These are phyloP conservation scores for Tenebrio molitor DNA, from an alignment of 1,140 invertebrate species.

Conservation along the genomic window DNA sequence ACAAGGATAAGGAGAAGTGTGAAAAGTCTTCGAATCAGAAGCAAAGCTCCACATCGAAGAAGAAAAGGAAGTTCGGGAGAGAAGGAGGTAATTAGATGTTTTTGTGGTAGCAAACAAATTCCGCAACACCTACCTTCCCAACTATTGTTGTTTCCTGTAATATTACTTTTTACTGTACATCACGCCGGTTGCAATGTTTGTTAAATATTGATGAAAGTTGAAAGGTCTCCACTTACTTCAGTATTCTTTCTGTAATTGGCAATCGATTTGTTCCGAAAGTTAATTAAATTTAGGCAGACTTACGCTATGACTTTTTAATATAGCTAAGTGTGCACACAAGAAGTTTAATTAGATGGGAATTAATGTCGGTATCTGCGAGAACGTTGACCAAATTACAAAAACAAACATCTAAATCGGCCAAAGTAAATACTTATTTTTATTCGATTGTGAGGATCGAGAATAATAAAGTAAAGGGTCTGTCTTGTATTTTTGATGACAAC, in stretches of 20 bases:
- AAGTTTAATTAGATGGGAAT: neutral
- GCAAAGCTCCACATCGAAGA: constrained; percentile 59
- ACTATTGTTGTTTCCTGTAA: neutral
- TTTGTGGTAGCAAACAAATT: constrained; percentile 15
- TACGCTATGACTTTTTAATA: neutral
- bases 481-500: neutral
- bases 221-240: neutral
- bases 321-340: neutral
- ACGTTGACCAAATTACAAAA: neutral
- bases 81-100: constrained; percentile 63
- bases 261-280: neutral
- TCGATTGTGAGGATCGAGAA: neutral
- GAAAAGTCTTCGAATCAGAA: constrained; percentile 63
- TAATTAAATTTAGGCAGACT: neutral
- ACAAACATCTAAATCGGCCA: neutral
- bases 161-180: neutral
- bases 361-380: neutral
- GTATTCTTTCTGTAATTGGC: neutral
- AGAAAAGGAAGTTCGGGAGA: constrained; percentile 65
- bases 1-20: constrained; percentile 66
- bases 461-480: neutral
- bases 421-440: neutral
- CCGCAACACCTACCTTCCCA: neutral
- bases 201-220: neutral
- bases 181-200: neutral